phyloP scores from a whole-genome alignment of 2,113 vertebrate species.

The Oxygymnocypris stewartii region DNA sequence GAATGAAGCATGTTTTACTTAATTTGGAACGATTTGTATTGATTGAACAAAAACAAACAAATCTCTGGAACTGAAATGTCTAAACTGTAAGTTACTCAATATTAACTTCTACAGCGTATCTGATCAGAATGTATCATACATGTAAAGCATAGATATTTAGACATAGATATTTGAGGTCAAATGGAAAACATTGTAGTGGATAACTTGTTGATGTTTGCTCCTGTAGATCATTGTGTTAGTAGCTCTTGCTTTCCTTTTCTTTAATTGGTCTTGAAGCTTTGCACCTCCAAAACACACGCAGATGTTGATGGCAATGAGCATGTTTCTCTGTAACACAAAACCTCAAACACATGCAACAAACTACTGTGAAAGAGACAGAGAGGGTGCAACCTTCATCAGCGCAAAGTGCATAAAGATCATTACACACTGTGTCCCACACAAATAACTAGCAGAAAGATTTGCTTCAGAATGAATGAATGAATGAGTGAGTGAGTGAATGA shows the following conservation, averaged over 20 bases:
- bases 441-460: background rate
- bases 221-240: constrained; percentile 13
- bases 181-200: background rate
- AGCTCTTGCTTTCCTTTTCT: constrained; percentile 32
- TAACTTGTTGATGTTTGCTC: background rate
- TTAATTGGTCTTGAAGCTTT: constrained; percentile 72
- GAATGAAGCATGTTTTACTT: background rate
- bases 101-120: background rate
- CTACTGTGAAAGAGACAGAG: constrained; percentile 50
- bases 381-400: constrained; percentile 51
- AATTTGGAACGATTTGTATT: background rate
- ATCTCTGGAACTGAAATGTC: background rate
- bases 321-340: constrained; percentile 75
- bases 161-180: background rate
- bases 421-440: background rate
- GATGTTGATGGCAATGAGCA: constrained; percentile 74
- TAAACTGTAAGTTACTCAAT: background rate
- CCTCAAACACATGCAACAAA: constrained; percentile 75
- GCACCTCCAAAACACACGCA: constrained; percentile 74
- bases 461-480: background rate
- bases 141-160: background rate
- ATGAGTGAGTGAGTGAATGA: too few relatives aligned
- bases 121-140: background rate
- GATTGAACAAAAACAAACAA: background rate
- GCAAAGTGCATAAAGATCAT: constrained; percentile 20